These are phyloP conservation scores for Lepilemur ruficaudatus DNA, from an alignment of 2,797 vertebrate species.

Conservation along the genomic window DNA sequence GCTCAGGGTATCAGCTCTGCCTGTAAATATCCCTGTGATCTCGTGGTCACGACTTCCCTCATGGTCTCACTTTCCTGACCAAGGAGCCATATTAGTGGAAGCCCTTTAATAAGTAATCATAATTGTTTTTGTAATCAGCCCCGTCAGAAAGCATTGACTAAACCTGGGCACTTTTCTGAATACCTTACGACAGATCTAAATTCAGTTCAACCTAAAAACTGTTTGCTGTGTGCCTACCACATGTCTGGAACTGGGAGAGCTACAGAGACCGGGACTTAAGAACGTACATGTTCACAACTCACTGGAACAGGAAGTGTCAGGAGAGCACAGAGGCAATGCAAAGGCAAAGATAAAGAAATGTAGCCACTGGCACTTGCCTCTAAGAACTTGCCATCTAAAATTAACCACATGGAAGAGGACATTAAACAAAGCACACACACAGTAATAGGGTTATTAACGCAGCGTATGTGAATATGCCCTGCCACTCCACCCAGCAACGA, in stretches of 20 bases:
- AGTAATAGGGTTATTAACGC: not conserved
- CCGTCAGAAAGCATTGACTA: slow-evolving; percentile 15
- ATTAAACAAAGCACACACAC: not conserved
- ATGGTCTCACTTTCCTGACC: not conserved
- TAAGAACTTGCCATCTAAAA: not conserved
- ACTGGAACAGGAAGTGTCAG: not conserved
- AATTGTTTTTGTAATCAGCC: not conserved
- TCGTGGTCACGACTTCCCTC: not conserved
- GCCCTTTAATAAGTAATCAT: not conserved
- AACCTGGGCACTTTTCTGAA: not conserved
- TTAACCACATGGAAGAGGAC: not conserved
- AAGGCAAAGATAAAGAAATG: not conserved
- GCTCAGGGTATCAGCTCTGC: not conserved
- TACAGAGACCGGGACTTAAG: not conserved
- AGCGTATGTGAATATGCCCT: accelerated
- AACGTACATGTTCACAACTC: not conserved
- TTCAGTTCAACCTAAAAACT: not conserved
- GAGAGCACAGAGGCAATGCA: not conserved
- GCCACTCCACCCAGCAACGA: not conserved
- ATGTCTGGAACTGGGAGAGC: not conserved
- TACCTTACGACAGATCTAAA: not conserved
- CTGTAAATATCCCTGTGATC: not conserved
- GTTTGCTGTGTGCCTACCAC: not conserved
- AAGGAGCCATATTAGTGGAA: not conserved
- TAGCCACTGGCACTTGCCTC: not conserved